Evolutionary conservation across 2,888 invertebrate genomes (phyloP), one percentile per base, ranked within the genome.

Genomic region (Nowickia ferox): DNA sequence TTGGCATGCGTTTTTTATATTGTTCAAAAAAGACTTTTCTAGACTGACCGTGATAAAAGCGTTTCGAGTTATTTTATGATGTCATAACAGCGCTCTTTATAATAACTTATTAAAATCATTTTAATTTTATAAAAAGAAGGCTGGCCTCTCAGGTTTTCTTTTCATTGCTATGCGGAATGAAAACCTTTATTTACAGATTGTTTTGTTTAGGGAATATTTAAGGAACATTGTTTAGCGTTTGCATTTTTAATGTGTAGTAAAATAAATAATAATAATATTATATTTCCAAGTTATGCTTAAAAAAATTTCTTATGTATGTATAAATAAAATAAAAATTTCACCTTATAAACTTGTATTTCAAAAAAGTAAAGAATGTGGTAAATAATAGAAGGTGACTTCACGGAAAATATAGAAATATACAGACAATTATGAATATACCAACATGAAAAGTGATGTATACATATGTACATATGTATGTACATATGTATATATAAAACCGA

Each of bases 1-100:
- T 93, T 97, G 88, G 97, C 97, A 15, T 98, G 98, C 88, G 98
- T 98, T 63, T 94, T 98, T 89, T 99, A 99, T 91, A 97, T 99
- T 89, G 95, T 99, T 68, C 97, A 98, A 91, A 98, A 98, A 92
- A 94, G 99, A 90, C 92, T 97, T 87, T 97, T 97, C 93, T 97
- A 93, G 94, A 80, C 55, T 84, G 66, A 77, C n/a, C 48, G 15
- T 10, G 40, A 68, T 46, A 38, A 48, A 40, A 40, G 17, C 11
- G 9, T 22, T 48, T 17, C 13, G 76, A n/a, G 9, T 22, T 30
- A 77, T 59, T 13, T 15, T 13, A 46, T 0, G 40, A 15, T 22
- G 22, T 78, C 42, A 22, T 19, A 30, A 75, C 40, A 11, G 6
- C 17, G 61, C 22, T 40, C n/a, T 38, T 22, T 55, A 59, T 57